Conservation (phyloP, 92 coral and sea anemone species). For the Heliopora coerulea region DNA sequence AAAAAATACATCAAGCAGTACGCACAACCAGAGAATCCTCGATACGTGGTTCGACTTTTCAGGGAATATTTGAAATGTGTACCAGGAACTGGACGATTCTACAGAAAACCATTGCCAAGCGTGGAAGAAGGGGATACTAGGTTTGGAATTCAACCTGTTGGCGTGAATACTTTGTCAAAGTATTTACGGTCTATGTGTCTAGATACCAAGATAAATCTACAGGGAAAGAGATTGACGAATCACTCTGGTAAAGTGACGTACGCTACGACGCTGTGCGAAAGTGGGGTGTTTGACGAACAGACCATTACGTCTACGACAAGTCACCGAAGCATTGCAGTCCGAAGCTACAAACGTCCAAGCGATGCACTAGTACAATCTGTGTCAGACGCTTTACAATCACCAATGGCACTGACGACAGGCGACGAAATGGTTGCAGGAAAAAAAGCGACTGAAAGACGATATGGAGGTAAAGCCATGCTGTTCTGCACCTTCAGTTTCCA, state of each 20-base stretch:
- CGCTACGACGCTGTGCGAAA: conserved; percentile 32
- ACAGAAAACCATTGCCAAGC: conserved; percentile 1
- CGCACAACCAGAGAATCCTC: conserved; percentile 16
- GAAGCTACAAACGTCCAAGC: conserved; percentile 43
- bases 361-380: conserved; percentile 23
- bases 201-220: not conserved
- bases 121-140: not conserved
- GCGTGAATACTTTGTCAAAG: conserved; percentile 30
- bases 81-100: conserved; percentile 4
- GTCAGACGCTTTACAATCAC: conserved; percentile 35
- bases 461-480: too few species aligned
- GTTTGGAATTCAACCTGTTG: conserved; percentile 27
- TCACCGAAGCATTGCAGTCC: conserved; percentile 47
- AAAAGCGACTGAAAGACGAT: too few species aligned
- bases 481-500: too few species aligned
- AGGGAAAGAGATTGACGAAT: conserved; percentile 38
- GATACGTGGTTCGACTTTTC: conserved; percentile 13
- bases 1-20: conserved; percentile 13
- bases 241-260: conserved; percentile 52
- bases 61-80: not conserved
- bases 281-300: conserved; percentile 48
- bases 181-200: conserved; percentile 4
- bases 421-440: too few species aligned
- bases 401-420: too few species aligned
- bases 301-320: conserved; percentile 44